Evolutionary conservation across 2,888 invertebrate genomes (phyloP), one percentile per base, ranked within the genome.

Genomic region (Synanthedon tipuliformis): DNA sequence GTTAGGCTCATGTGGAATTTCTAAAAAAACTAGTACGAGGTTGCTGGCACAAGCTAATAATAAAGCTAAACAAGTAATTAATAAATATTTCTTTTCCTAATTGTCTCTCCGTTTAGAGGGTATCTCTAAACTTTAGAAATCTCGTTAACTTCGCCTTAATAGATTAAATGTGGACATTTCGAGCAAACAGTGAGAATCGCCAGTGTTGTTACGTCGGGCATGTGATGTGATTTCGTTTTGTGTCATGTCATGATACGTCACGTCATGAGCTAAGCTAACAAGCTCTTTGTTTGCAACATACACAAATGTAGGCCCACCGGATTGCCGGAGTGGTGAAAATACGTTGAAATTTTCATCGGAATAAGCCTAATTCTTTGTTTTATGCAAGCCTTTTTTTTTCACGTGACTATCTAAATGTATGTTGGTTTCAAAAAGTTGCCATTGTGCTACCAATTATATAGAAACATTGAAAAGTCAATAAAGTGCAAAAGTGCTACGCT

Each of bases 201-300:
- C 61, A 10, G 61, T 58, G 56, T 52, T 41, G 50, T 54, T 59
- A 56, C 57, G 52, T 53, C 51, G 55, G 52, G 27, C 48, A 53
- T 41, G 50, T 40, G 13, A 23, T 41, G 52, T 34, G 52, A 54
- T 54, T 58, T 57, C 59, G 59, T 63, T 70, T 69, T 51, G 13
- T 50, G 68, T 66, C 53, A 55, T 27, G 4, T 16, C 52, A 51
- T 52, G 34, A 56, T 59, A 58, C 62, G 56, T 59, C 58, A 48
- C 49, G 53, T 65, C 66, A 68, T 70, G 69, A 64, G 69, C 61
- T 65, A 54, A 61, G 54, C 60, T 59, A 68, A 68, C 71, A 69
- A 15, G 15, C 40, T 41, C 51, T 41, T 55, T 54, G 56, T 56
- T 48, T 23, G 16, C 45, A 45, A 45, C 15, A 13, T 45, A 15